Evolutionary conservation across 2,113 vertebrate species (phyloP).

Genomic region (Poicephalus meyeri): DNA sequence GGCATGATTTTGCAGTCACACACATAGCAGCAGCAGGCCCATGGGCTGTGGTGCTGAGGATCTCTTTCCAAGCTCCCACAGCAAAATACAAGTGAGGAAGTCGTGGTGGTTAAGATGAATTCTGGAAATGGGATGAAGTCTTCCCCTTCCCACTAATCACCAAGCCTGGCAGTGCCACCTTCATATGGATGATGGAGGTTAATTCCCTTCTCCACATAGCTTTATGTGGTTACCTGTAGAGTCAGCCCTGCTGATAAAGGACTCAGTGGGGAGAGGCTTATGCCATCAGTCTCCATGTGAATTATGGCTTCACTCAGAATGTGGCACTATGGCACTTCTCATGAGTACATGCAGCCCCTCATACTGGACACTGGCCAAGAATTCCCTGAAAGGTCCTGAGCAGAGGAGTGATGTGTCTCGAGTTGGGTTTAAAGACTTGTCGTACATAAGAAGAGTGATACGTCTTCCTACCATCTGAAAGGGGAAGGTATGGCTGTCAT

Average conservation of each 20-base stretch:
- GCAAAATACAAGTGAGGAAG: not conserved
- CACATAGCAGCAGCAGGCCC: rapidly evolving
- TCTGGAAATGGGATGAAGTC: not conserved
- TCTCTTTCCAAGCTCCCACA: not conserved
- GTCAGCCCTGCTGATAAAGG: not conserved
- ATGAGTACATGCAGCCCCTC: rapidly evolving
- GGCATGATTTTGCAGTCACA: not conserved
- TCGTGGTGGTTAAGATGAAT: not conserved
- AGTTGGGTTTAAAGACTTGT: not conserved
- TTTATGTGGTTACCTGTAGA: not conserved
- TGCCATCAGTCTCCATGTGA: rapidly evolving
- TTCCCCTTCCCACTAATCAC: not conserved
- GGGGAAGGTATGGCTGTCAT: not conserved
- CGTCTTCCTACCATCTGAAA: rapidly evolving
- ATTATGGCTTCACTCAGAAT: not conserved
- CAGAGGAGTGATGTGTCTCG: not conserved
- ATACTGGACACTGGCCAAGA: not conserved
- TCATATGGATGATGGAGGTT: rapidly evolving
- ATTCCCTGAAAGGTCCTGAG: not conserved
- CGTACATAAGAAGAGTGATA: rapidly evolving
- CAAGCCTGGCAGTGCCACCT: not conserved
- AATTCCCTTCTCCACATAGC: rapidly evolving
- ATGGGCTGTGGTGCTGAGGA: no score
- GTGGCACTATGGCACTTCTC: not conserved
- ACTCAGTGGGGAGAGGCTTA: not conserved